These are phyloP conservation scores for Nothocercus nigrocapillus DNA, from an alignment of 2,113 vertebrate genomes.

Conservation along the genomic window DNA sequence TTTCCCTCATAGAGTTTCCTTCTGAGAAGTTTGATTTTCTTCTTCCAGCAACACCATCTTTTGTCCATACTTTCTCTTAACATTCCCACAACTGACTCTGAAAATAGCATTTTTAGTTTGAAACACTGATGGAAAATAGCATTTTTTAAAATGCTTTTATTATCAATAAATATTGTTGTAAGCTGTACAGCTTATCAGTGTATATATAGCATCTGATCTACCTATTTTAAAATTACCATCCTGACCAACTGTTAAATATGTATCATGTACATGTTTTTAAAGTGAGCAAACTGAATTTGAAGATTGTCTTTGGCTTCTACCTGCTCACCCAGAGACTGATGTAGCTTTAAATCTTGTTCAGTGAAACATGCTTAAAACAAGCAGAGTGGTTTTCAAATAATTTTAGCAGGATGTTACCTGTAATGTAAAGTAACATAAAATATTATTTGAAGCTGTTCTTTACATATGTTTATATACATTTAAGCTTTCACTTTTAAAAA, in stretches of 20 bases:
- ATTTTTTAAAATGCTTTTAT: neutral
- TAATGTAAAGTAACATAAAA: neutral
- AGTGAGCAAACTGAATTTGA: neutral
- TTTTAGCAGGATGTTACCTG: neutral
- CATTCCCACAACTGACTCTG: neutral
- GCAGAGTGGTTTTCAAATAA: neutral
- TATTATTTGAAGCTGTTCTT: neutral
- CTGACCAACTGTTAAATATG: neutral
- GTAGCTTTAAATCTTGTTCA: slow-evolving; percentile 10
- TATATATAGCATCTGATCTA: neutral
- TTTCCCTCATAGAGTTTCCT: neutral
- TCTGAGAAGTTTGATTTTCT: neutral
- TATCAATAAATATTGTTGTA: neutral
- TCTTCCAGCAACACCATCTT: neutral
- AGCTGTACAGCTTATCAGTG: neutral
- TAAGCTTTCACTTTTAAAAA: neutral
- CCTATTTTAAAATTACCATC: neutral
- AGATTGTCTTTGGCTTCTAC: slow-evolving; percentile 19
- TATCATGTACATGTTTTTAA: neutral
- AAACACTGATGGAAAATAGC: neutral
- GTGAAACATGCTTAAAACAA: slow-evolving; percentile 17
- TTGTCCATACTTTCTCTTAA: neutral
- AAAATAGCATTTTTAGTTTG: neutral
- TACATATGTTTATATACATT: neutral
- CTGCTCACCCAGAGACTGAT: slow-evolving; percentile 17